phyloP scores from a whole-genome alignment of 2,113 vertebrate genomes.

The Crotophaga sulcirostris region DNA sequence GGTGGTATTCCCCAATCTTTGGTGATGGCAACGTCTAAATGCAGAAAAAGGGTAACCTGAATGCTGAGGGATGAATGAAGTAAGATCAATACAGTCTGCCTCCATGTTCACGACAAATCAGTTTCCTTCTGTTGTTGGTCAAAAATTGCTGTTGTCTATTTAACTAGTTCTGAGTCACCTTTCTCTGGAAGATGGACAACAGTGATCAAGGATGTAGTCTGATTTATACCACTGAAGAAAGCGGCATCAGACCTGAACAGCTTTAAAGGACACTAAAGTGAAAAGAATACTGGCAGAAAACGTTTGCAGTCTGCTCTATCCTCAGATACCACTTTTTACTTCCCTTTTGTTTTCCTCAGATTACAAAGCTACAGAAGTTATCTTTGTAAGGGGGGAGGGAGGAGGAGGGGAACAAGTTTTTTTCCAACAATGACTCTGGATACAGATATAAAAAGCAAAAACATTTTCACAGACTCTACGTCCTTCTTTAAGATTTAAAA shows the following conservation, averaged over 20 bases:
- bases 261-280: not conserved
- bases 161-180: not conserved
- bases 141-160: not conserved
- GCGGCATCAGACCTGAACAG: not conserved
- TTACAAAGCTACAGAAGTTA: not conserved
- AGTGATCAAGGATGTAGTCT: not conserved
- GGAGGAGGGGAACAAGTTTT: not conserved
- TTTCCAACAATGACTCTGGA: not conserved
- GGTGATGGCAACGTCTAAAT: not conserved
- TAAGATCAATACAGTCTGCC: not conserved
- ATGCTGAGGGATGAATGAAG: not conserved
- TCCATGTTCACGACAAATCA: not conserved
- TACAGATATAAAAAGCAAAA: not conserved
- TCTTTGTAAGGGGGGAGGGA: rapidly evolving
- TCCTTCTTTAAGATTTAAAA: not conserved
- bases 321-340: not conserved
- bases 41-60: not conserved
- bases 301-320: not conserved
- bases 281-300: not conserved
- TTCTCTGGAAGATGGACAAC: not conserved
- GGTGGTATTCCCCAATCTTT: not conserved
- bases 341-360: not conserved
- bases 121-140: not conserved
- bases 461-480: not conserved
- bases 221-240: not conserved